Evolutionary conservation across 2,797 vertebrate species (phyloP).

Genomic region (Mionectes olivaceus): DNA sequence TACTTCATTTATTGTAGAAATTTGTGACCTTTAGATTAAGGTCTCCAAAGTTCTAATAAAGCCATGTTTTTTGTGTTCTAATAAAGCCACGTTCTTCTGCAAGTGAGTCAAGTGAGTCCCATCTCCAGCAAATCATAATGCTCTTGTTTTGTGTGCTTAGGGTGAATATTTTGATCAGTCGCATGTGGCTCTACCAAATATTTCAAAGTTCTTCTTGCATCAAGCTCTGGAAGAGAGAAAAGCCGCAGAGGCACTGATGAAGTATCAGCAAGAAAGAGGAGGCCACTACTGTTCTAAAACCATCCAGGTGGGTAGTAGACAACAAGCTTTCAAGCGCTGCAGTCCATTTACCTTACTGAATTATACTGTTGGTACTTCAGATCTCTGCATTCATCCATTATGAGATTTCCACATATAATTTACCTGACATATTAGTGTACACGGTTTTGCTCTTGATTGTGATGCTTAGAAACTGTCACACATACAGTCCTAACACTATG

Average conservation of each 20-base stretch:
- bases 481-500: neutral
- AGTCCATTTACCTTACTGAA: neutral
- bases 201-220: conserved; percentile 79
- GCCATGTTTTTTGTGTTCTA: neutral
- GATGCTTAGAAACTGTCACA: neutral
- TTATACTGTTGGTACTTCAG: neutral
- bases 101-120: neutral
- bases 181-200: conserved; percentile 75
- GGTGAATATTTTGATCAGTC: conserved; percentile 80
- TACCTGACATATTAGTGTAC: neutral
- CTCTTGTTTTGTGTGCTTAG: conserved; percentile 51
- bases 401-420: neutral
- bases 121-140: neutral
- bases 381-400: neutral
- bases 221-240: conserved; percentile 75
- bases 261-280: conserved; percentile 79
- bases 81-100: neutral
- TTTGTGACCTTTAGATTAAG: neutral
- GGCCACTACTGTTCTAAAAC: conserved; percentile 78
- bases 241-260: conserved; percentile 73
- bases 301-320: conserved; percentile 71
- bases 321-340: neutral
- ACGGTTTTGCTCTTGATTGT: neutral
- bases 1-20: neutral
- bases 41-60: neutral